These are phyloP conservation scores for Darevskia nairensis DNA, from an alignment of 2,797 vertebrate genomes.

Conservation along the genomic window DNA sequence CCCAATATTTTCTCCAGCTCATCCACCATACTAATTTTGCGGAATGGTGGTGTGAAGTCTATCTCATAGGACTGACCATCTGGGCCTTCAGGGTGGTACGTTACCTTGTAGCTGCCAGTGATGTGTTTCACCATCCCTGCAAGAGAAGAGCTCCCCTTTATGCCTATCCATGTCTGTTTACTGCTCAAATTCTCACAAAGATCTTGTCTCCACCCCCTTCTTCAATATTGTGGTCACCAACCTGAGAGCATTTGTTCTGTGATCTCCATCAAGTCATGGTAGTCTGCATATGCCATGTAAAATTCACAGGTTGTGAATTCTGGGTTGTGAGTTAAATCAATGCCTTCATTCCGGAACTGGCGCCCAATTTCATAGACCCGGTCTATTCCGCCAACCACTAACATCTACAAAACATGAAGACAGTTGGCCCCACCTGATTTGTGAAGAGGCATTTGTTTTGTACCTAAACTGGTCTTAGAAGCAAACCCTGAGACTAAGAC, in stretches of 20 bases:
- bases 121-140: conserved; percentile 98
- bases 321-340: conserved; percentile 97
- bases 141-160: conserved; percentile 52
- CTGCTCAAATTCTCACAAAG: neutral
- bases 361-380: conserved; percentile 96
- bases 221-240: conserved; percentile 55
- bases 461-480: neutral
- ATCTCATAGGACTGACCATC: conserved; percentile 89
- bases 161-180: neutral
- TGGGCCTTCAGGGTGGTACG: conserved; percentile 93
- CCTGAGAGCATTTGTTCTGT: conserved; percentile 96
- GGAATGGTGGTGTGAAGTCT: conserved; percentile 98
- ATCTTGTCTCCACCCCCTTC: neutral
- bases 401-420: conserved; percentile 83
- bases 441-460: neutral
- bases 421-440: neutral
- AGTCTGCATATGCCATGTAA: conserved; percentile 99
- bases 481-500: neutral
- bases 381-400: conserved; percentile 97
- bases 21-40: conserved; percentile 89
- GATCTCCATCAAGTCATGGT: conserved; percentile 95
- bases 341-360: conserved; percentile 98
- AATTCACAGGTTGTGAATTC: conserved; percentile 99
- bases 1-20: conserved; percentile 92
- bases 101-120: conserved; percentile 91